Evolutionary conservation across 2,888 invertebrate species (phyloP), one percentile per base, ranked within the genome.

Genomic region (Torymus auratus): DNA sequence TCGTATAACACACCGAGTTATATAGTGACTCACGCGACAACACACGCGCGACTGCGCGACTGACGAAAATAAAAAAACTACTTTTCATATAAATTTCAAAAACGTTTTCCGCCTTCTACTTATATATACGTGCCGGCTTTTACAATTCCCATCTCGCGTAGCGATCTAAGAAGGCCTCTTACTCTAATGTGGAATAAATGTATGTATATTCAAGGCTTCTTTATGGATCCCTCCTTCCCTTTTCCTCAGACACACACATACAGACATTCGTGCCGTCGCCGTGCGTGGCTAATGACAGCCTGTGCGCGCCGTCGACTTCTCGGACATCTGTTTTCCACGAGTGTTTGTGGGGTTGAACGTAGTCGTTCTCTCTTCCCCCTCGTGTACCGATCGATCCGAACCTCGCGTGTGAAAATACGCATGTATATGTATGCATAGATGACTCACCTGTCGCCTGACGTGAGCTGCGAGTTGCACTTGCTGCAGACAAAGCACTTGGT

Each of bases 401-500:
- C 50, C 41, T 23, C 62, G 52, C 41, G 1, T 28, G 52, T 41
- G n/a, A 64, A 15, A 12, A n/a, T 13, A 15, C 15, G 13, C 15
- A 15, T 52, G 60, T 41, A 28, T 20, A 55, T n/a, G 15, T 52
- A 53, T 60, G 7, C 7, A 41, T 55, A 41, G 69, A 79, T 82
- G 77, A 84, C 91, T 91, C 90, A 95, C 94, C 96, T 95, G 94
- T 98, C 98, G 88, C 98, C 98, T 88, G 96, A 95, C 92, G 96
- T 94, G 88, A 98, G 95, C 92, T 95, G 96, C 88, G 95, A 94
- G 88, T 96, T 95, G 92, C 98, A 98, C 92, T 97, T 97, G 92
- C 96, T 96, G 94, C 98, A 98, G 87, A 96, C 95, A 93, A 98
- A 98, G 93, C 98, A 98, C 93, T 97, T 97, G 92, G 97, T 94